Percentiles rank a stretch among this genome's conserved stretches.
These are phyloP conservation scores for Melopsittacus undulatus DNA, from an alignment of 2,797 vertebrate species.

Conservation along the genomic window DNA sequence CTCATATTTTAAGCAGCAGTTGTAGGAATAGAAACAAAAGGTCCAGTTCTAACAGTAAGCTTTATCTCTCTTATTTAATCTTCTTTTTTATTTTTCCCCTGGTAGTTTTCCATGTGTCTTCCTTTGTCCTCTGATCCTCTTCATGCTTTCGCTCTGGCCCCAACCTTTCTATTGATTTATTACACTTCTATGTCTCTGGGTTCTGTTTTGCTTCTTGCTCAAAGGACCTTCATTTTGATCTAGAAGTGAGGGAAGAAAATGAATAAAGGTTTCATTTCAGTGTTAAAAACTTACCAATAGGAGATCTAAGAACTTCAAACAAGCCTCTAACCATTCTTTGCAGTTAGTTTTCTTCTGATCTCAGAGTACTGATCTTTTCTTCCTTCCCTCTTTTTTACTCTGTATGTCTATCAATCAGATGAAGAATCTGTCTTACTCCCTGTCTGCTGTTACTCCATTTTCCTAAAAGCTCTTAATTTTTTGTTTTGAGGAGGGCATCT, in stretches of 20 bases:
- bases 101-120: neutral
- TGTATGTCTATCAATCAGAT: neutral
- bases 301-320: conserved; percentile 26
- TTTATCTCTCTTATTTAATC: neutral
- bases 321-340: neutral
- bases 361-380: neutral
- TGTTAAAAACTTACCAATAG: neutral
- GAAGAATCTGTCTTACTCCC: neutral
- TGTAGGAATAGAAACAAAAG: neutral
- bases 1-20: neutral
- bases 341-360: conserved; percentile 37
- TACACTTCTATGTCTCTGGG: neutral
- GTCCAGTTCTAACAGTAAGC: neutral
- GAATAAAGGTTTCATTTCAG: neutral
- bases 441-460: neutral
- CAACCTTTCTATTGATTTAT: neutral
- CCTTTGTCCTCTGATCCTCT: neutral
- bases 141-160: neutral
- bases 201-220: neutral
- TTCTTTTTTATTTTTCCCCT: neutral
- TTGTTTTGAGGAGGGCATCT: neutral
- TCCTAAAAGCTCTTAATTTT: neutral
- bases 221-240: conserved; percentile 2
- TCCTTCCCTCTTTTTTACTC: neutral
- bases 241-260: neutral